A percentile compares a stretch with the other conserved stretches of the same genome.
These are phyloP conservation scores for Eristalis intricaria DNA, from an alignment of 2,888 invertebrate species.

Conservation along the genomic window DNA sequence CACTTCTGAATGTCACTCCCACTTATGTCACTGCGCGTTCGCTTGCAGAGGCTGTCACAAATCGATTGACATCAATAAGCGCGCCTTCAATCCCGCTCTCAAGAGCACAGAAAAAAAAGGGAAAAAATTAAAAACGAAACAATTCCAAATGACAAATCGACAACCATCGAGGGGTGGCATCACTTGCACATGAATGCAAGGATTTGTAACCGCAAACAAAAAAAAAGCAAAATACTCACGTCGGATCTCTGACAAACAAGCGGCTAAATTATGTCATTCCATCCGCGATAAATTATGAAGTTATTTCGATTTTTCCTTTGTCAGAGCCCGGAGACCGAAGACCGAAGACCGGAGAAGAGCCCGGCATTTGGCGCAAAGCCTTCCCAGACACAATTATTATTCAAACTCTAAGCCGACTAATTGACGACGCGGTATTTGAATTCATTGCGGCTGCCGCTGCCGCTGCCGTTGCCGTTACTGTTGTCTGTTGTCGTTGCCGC, in stretches of 20 bases:
- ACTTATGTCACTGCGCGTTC: conserved; percentile 1
- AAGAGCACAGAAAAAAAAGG: no score
- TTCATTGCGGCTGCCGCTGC: conserved; percentile 15
- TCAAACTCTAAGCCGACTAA: conserved; percentile 44
- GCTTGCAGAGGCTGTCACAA: conserved; percentile 1
- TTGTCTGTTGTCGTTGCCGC: not conserved
- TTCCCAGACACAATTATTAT: conserved; percentile 30
- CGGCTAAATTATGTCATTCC: conserved; percentile 26
- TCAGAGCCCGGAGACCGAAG: not conserved
- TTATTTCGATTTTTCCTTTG: conserved; percentile 19
- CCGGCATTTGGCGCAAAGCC: conserved; percentile 12
- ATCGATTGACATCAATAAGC: not conserved
- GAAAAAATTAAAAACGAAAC: not conserved
- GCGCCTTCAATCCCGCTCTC: not conserved
- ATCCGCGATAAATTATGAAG: conserved; percentile 32
- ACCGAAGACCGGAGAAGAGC: conserved; percentile 1
- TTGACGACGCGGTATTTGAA: conserved; percentile 40
- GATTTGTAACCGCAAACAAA: not conserved
- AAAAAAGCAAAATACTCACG: not conserved
- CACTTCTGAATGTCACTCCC: not conserved
- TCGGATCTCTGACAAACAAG: conserved; percentile 13
- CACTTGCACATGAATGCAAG: not conserved
- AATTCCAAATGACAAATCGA: not conserved
- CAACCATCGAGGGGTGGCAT: conserved; percentile 11
- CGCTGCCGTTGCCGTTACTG: not conserved